Base-by-base conservation (phyloP, 2,797 vertebrate genomes). In the Lutjanus argentimaculatus region DNA sequence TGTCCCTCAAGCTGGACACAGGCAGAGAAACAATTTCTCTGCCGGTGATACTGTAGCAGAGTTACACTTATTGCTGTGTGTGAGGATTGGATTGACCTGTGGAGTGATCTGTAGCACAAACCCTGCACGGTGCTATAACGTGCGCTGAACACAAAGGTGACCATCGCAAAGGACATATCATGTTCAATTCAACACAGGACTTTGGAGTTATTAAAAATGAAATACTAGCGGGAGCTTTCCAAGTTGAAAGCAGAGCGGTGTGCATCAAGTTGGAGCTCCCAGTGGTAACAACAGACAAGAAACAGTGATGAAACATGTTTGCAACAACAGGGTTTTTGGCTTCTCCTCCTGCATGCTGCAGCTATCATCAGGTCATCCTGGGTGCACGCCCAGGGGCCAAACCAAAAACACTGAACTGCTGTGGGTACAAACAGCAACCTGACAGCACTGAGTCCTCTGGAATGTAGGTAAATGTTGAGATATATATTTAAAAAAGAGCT, bases 241-340 rank as follows among this genome's bases (percentile, higher is more conserved):
- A 4, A 15, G 42, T 30, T 62, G 15, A 56, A 45, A 40, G 19
- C 79, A 42, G 48, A 70, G 15, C 16, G 19, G 1, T n/a, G 69
- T 16, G 67, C 36, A 16, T 56, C 13, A 1, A 13, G 64, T 30
- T 61, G 22, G 49, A 74, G 58, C 17, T 69, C 48, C 42, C 46
- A 36, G 17, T 19, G 40, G 58, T 43, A 51, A 53, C 8, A 67
- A 48, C 58, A 58, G 22, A 73, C 7, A 52, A 36, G 21, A 80
- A 65, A 30, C 52, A 13, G 57, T 84, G 85, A 85, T 87, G 87
- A 85, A 84, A 90, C 69, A 45, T 66, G n/a, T 85, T 75, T 82
- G 85, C 81, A 88, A 82, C 65, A 71, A 78, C 13, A 69, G 56
- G 22, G 12, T 13, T 46, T 56, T 13, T 79, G 21, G 12, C 30